Conservation (phyloP, 2,797 vertebrate species). For the Nannoperca australis region DNA sequence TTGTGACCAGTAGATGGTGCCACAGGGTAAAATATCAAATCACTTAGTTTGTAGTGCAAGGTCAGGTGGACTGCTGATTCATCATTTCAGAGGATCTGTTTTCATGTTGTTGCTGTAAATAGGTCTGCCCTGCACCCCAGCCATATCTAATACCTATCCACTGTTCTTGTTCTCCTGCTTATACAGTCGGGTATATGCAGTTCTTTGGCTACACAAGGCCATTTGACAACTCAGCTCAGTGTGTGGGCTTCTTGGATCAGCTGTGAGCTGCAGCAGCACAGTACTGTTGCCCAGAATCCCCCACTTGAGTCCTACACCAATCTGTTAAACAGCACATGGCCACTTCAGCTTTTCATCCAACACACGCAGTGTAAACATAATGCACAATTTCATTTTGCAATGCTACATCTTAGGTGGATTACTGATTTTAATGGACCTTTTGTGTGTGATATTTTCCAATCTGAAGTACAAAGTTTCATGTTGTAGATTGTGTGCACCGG, state of each 20-base stretch:
- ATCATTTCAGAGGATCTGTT: conserved; percentile 79
- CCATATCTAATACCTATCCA: conserved; percentile 65
- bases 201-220: conserved; percentile 56
- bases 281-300: conserved; percentile 65
- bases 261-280: conserved; percentile 51
- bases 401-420: background rate
- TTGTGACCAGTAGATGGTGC: conserved; percentile 78
- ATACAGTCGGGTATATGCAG: conserved; percentile 50
- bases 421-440: background rate
- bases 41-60: conserved; percentile 22
- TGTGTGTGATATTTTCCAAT: background rate
- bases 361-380: conserved; percentile 38
- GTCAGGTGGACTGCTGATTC: conserved; percentile 73
- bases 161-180: conserved; percentile 61
- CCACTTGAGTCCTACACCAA: conserved; percentile 75
- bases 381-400: conserved; percentile 28
- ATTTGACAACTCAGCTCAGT: conserved; percentile 53
- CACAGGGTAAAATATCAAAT: conserved; percentile 37
- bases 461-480: background rate
- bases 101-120: conserved; percentile 84
- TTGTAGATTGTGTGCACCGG: background rate
- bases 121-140: conserved; percentile 63
- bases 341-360: conserved; percentile 38
- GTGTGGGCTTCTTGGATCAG: conserved; percentile 74
- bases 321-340: conserved; percentile 73